Evolutionary conservation across 30 jellyfish, hydroid and myxozoan species (phyloP).

Genomic region (Aurelia sp.): DNA sequence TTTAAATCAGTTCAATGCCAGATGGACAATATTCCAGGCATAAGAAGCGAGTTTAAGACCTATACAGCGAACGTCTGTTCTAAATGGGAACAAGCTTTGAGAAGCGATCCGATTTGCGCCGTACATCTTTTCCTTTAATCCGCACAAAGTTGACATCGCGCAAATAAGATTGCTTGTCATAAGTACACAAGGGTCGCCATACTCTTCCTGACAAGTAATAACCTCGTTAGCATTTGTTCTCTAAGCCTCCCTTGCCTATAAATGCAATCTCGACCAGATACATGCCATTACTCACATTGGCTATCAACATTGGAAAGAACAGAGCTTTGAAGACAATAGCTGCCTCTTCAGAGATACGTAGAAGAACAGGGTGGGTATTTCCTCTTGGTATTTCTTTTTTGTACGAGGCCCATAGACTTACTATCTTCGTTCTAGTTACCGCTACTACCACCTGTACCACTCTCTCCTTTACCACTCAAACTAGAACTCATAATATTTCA

Average conservation of each 20-base stretch:
- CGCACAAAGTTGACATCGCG: constrained; percentile 48
- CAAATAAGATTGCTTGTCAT: constrained; percentile 52
- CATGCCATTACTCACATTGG: too few species aligned
- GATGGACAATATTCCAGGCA: constrained; percentile 40
- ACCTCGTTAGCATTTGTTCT: constrained; percentile 43
- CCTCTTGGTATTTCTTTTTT: too few species aligned
- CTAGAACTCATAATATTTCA: too few species aligned
- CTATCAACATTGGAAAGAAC: too few species aligned
- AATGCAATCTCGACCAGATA: not conserved
- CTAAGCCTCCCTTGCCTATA: constrained; percentile 18
- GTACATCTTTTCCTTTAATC: constrained; percentile 66
- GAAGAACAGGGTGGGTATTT: too few species aligned
- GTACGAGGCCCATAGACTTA: too few species aligned
- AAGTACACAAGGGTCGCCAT: constrained; percentile 61
- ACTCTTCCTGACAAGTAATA: constrained; percentile 69
- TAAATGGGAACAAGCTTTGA: constrained; percentile 37
- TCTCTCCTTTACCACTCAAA: too few species aligned
- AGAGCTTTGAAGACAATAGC: too few species aligned
- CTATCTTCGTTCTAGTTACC: too few species aligned
- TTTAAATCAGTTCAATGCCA: constrained; percentile 45
- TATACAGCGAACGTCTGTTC: constrained; percentile 16
- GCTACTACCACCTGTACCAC: too few species aligned
- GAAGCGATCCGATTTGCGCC: constrained; percentile 52
- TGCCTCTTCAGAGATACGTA: too few species aligned
- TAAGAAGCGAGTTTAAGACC: not conserved